Conservation (phyloP, 2,113 vertebrate species). For the Gopherus flavomarginatus region DNA sequence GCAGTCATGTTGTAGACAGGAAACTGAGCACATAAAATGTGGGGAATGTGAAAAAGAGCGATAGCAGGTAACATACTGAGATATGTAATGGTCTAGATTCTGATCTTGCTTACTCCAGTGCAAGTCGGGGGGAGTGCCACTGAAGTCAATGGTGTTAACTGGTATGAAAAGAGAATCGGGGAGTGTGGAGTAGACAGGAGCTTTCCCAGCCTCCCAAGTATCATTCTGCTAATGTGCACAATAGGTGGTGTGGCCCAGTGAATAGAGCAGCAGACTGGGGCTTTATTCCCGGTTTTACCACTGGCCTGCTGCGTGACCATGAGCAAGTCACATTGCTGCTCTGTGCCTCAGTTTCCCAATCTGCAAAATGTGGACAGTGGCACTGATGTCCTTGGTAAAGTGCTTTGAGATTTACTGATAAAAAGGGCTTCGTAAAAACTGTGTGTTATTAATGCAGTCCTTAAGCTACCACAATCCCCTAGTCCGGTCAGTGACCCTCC, state of each 20-base stretch:
- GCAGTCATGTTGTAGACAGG: background rate
- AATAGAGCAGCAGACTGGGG: background rate
- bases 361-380: background rate
- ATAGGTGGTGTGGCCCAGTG: background rate
- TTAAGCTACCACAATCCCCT: background rate
- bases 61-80: rapidly evolving
- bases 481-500: background rate
- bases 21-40: background rate
- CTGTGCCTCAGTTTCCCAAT: background rate
- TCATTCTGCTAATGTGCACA: background rate
- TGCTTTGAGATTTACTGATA: background rate
- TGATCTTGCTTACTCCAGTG: rapidly evolving
- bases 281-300: background rate
- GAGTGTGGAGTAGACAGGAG: background rate
- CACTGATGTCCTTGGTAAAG: background rate
- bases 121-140: background rate
- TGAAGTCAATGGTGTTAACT: background rate
- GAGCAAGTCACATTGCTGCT: rapidly evolving
- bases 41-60: rapidly evolving
- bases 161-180: rapidly evolving
- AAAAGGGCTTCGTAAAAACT: background rate
- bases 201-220: rapidly evolving
- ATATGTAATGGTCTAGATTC: rapidly evolving
- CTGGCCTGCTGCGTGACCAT: background rate
- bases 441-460: background rate